Evolutionary conservation across 2,797 vertebrate species (phyloP).

Genomic region (Bovichtus variegatus): DNA sequence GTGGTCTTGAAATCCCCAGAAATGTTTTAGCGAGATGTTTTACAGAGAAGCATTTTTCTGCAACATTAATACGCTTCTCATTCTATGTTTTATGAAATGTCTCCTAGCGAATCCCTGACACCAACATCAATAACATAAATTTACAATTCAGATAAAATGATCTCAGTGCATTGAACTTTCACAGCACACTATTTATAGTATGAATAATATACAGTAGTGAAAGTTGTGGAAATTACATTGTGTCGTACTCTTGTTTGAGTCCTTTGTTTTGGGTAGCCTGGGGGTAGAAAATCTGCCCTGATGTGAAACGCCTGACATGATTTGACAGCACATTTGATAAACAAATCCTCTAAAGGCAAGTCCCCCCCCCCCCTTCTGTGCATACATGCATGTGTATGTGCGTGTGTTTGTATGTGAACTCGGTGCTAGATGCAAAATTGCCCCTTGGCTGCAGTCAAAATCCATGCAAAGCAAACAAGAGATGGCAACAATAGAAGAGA

Average conservation of each 20-base stretch:
- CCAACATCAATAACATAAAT: constrained; percentile 69
- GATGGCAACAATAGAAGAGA: constrained; percentile 82
- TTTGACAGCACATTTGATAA: constrained; percentile 86
- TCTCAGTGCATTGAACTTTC: constrained; percentile 36
- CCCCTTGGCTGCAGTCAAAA: constrained; percentile 85
- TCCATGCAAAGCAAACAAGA: constrained; percentile 87
- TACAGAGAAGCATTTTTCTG: constrained; percentile 70
- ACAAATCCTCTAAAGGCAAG: constrained; percentile 82
- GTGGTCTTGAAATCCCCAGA: constrained; percentile 72
- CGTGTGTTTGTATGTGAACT: constrained; percentile 61
- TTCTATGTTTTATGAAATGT: constrained; percentile 65
- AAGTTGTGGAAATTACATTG: constrained; percentile 68
- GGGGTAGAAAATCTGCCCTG: constrained; percentile 72
- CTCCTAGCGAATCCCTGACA: constrained; percentile 55
- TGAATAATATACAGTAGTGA: constrained; percentile 59
- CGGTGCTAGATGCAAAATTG: constrained; percentile 81
- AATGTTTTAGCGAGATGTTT: constrained; percentile 80
- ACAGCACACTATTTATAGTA: constrained; percentile 64
- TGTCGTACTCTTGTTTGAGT: constrained; percentile 60
- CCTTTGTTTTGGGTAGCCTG: constrained; percentile 70
- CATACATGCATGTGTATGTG: constrained; percentile 44
- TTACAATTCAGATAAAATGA: constrained; percentile 73
- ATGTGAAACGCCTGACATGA: constrained; percentile 79
- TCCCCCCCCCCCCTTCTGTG: constrained; percentile 26
- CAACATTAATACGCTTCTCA: constrained; percentile 68